Percentiles rank a stretch among this genome's conserved stretches.
phyloP scores from a whole-genome alignment of 2,113 vertebrate species.

The Coracopsis vasa region DNA sequence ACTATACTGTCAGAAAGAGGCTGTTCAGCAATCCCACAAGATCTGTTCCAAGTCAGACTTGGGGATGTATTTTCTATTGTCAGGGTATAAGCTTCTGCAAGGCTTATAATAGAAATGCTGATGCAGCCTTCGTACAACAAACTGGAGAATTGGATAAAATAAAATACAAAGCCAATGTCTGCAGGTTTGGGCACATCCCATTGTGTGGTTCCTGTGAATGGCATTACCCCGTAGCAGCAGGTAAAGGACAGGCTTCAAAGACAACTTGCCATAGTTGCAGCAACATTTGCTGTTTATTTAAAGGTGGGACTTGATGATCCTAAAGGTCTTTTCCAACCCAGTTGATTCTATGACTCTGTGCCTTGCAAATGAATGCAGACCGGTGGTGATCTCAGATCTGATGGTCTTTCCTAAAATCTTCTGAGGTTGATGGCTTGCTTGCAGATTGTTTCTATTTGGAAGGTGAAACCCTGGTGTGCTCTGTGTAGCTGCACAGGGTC shows the following conservation, averaged over 20 bases:
- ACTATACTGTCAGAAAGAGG: not conserved
- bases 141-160: not conserved
- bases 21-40: conserved; percentile 3
- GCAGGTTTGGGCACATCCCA: not conserved
- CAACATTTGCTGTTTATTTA: not conserved
- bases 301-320: not conserved
- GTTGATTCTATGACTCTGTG: not conserved
- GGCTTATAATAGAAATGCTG: not conserved
- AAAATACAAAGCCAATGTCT: not conserved
- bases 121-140: not conserved
- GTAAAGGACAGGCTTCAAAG: not conserved
- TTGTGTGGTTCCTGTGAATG: not conserved
- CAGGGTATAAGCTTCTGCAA: conserved; percentile 9
- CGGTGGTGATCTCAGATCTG: not conserved
- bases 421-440: not conserved
- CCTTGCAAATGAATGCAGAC: not conserved
- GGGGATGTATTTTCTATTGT: conserved; percentile 5
- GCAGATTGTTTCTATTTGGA: not conserved
- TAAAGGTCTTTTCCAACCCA: not conserved
- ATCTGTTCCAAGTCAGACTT: not conserved
- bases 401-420: not conserved
- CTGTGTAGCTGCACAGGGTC: not conserved
- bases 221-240: not conserved
- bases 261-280: not conserved
- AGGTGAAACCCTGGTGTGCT: not conserved